Conservation (phyloP, 2,113 vertebrate species). For the Pionites leucogaster region DNA sequence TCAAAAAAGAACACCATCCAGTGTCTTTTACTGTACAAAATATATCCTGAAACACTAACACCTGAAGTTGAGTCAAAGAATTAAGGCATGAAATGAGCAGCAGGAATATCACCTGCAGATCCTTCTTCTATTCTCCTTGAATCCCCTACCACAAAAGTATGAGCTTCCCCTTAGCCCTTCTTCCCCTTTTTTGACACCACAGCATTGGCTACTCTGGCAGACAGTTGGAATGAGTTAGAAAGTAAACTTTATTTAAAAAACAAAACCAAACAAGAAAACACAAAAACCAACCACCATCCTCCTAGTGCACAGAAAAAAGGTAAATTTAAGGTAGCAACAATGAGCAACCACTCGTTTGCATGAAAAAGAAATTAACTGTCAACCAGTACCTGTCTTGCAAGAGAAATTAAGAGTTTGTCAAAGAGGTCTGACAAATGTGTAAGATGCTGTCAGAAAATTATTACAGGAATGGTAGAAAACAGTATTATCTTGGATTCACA, state of each 20-base stretch:
- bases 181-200: neutral
- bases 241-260: neutral
- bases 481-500: neutral
- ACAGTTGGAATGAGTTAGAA: neutral
- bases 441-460: neutral
- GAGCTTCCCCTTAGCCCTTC: neutral
- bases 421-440: neutral
- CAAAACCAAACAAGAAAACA: neutral
- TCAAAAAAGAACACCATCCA: neutral
- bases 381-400: neutral
- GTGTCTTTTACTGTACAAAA: neutral
- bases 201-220: neutral
- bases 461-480: neutral
- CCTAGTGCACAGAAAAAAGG: neutral
- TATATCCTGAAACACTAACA: neutral
- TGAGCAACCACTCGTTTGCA: neutral
- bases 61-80: neutral
- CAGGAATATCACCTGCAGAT: neutral
- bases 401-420: neutral
- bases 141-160: neutral
- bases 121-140: neutral
- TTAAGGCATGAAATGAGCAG: neutral
- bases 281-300: neutral
- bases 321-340: neutral
- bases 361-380: neutral